Conservation (phyloP, 2,888 invertebrate species). For the Acronicta leporina region DNA sequence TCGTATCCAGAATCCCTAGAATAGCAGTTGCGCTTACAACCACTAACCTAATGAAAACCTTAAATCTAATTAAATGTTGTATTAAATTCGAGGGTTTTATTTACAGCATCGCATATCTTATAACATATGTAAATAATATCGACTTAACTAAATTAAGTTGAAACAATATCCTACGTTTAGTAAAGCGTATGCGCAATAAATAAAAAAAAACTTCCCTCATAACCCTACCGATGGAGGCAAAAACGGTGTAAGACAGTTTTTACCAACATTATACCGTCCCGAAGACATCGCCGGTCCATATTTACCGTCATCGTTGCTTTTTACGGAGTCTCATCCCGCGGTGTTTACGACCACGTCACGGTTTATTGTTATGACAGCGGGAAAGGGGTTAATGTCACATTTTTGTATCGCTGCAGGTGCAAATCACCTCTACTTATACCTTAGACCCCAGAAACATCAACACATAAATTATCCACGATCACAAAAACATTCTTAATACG, state of each 20-base stretch:
- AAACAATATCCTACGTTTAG: background rate
- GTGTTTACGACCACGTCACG: slow-evolving; percentile 81
- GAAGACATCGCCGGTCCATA: slow-evolving; percentile 82
- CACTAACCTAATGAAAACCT: no score
- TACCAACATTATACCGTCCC: slow-evolving; percentile 65
- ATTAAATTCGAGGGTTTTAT: no score
- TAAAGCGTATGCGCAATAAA: slow-evolving; percentile 51
- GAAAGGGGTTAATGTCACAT: slow-evolving; percentile 81
- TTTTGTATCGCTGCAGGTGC: slow-evolving; percentile 74
- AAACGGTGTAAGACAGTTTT: slow-evolving; percentile 61
- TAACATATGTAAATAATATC: no score
- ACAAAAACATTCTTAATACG: slow-evolving; percentile 50
- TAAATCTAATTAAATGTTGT: no score
- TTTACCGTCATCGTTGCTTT: slow-evolving; percentile 85
- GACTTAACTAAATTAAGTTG: background rate
- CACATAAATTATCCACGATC: slow-evolving; percentile 42
- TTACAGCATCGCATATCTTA: background rate
- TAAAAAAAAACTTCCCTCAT: slow-evolving; percentile 69
- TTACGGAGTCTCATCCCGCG: slow-evolving; percentile 77
- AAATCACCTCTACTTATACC: slow-evolving; percentile 33
- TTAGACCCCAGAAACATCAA: slow-evolving; percentile 25
- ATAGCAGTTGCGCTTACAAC: no score
- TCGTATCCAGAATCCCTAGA: no score
- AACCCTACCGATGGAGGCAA: slow-evolving; percentile 63
- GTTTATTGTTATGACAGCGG: slow-evolving; percentile 80